Evolutionary conservation across 2,888 invertebrate genomes (phyloP).

Genomic region (Catocala sponsa): DNA sequence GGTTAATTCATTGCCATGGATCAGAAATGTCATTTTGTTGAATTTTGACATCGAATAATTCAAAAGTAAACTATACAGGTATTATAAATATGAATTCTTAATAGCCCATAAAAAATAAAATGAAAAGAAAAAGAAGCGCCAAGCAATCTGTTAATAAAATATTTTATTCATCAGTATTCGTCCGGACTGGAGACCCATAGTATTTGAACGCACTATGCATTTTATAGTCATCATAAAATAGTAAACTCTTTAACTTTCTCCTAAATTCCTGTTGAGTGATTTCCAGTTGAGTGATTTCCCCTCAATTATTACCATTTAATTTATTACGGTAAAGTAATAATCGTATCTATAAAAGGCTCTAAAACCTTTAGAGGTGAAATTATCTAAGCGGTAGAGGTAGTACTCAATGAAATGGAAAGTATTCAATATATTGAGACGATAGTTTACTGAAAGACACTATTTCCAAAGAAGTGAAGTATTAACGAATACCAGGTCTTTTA

Average conservation of each 20-base stretch:
- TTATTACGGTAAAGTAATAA: constrained; percentile 15
- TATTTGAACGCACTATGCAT: constrained; percentile 12
- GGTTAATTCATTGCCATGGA: too few relatives aligned
- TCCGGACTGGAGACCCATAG: constrained; percentile 3
- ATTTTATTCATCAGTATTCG: constrained; percentile 21
- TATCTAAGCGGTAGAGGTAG: not conserved
- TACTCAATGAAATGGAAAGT: not conserved
- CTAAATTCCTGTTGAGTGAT: constrained; percentile 9
- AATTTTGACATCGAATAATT: too few relatives aligned
- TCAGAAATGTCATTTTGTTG: too few relatives aligned
- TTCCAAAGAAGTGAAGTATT: too few relatives aligned
- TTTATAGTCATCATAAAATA: constrained; percentile 33
- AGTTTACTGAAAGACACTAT: too few relatives aligned
- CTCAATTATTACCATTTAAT: constrained; percentile 10
- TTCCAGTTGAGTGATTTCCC: constrained; percentile 8
- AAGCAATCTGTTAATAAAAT: constrained; percentile 12
- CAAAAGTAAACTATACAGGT: too few relatives aligned
- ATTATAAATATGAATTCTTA: too few relatives aligned
- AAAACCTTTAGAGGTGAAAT: not conserved
- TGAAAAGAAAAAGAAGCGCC: not conserved
- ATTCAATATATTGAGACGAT: too few relatives aligned
- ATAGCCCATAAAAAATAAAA: not conserved
- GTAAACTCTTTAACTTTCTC: constrained; percentile 10
- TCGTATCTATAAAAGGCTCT: not conserved
- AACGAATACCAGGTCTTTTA: too few relatives aligned